Base-by-base conservation (phyloP, 1,140 invertebrate species). In the Lanistes nyassanus region DNA sequence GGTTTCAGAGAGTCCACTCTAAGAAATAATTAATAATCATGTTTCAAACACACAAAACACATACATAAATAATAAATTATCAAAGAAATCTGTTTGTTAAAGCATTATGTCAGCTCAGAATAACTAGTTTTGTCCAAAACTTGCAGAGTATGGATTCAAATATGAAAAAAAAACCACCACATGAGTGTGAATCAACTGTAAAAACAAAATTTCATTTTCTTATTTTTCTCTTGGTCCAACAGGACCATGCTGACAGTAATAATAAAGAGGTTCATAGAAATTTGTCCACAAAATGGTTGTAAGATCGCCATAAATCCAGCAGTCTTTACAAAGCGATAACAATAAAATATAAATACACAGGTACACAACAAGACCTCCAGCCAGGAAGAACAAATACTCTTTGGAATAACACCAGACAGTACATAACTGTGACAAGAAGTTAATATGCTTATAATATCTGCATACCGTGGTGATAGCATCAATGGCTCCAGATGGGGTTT, bases 391-490 rank as follows among this genome's bases (percentile, higher is more conserved):
- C 23, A 16, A 16, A 0, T 29, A 19, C 2, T 11, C 11, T 60
- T 0, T 60, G 56, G 56, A 69, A 69, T 9, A n/a, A 62, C 67
- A 7, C 6, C 26, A 29, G 67, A n/a, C 51, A 69, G 34, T 29
- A 11, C n/a, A 69, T 29, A 55, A 56, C 1, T 53, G 51, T 23
- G 51, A 53, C 51, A 13, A 23, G 56, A 60, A 47, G 0, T 9
- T 47, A 6, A 13, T 13, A 47, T 47, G 42, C 19, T 47, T 47
- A 16, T 47, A 9, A n/a, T 7, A 60, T 23, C 69, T 70, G 85
- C 83, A 75, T 83, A 90, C 89, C 89, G 86, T 75, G 89, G 89
- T 58, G 89, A 90, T 4, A 90, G 81, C 31, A 89, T 88, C 11
- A 90, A 80, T n/a, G 89, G 88, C 66, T 89, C 89, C 69, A 90